Evolutionary conservation across 2,888 invertebrate genomes (phyloP), one percentile per base, ranked within the genome.

Genomic region (Diogma glabrata): DNA sequence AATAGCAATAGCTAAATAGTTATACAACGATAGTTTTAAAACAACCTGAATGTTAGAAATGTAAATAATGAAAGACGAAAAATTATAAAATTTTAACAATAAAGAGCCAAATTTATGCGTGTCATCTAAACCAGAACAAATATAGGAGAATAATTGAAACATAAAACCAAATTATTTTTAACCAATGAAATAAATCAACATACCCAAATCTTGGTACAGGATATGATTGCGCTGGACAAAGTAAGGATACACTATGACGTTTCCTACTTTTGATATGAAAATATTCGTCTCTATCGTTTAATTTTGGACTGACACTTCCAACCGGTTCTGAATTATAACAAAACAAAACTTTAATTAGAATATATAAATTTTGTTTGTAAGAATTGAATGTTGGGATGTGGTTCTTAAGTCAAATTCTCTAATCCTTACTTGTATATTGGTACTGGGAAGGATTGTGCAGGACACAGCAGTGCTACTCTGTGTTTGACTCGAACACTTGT

Each of bases 401-500:
- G 43, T 45, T 22, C 8, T 9, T 14, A 5, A 46, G 24, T 23
- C 12, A 45, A 6, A 9, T 5, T 19, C 17, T 4, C 20, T n/a
- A 30, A 24, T 47, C 47, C n/a, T 51, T 40, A 79, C 76, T 76
- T 75, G 71, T 72, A 73, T 51, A 65, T 62, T 23, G 79, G 80
- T 49, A 76, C 73, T 19, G 79, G 80, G 67, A 72, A 81, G 23
- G 81, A 83, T 72, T 87, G 85, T 52, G 82, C 82, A 47, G 83
- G 83, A 64, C 85, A 87, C 59, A 79, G 73, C 56, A 87, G 74
- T 50, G 81, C 76, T 57, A 79, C 62, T 53, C 72, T 73, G 47
- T 63, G 62, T 22, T 61, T 61, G 22, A 60, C 59, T 56, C 59
- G 58, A 20, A 60, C 61, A 51, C 67, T 63, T 12, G 65, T 60